Base-by-base conservation (phyloP, 2,797 vertebrate species). In the Pipistrellus nathusii region DNA sequence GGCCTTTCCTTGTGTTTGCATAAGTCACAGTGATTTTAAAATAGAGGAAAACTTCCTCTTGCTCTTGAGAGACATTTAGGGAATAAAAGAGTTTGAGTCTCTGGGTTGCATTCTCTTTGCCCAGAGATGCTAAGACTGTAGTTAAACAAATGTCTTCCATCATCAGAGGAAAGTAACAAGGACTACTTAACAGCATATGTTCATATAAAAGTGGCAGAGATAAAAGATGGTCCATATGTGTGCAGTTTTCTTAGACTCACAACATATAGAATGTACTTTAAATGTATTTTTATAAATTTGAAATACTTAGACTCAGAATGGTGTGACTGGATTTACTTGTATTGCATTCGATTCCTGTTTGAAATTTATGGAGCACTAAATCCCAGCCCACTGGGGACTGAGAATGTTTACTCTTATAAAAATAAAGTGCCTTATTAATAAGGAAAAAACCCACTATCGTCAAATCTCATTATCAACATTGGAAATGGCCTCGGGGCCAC, bases 11-110 rank as follows among this genome's bases (percentile, higher is more conserved):
- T 48, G 64, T 80, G 51, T 93, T 59, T 90, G 69, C 88, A 93
- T 91, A 94, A 93, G 80, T 73, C 27, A 87, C 94, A 64, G 76
- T 83, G 64, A 71, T 83, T 94, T 94, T 87, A 68, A 87, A 89
- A 81, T 44, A 87, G 72, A 84, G 59, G 80, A 87, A 75, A 73
- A 53, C 12, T 35, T 93, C 32, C 17, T 8, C 38, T 62, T 75
- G 30, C 85, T 90, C 18, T 77, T 23, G 77, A 68, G 68, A 82
- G 78, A 85, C 53, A 76, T 88, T 68, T 57, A 35, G 7, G 18
- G 53, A 83, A 72, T n/a, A 30, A 44, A 69, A 89, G 82, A 15
- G 1, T 73, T 44, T 21, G 46, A 30, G 12, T 76, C 46, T 72
- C n/a, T 72, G 88, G 30, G 21, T 30, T 85, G 8, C 6, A 2